A percentile compares a stretch with the other conserved stretches of the same genome.
phyloP scores from a whole-genome alignment of 2,113 vertebrate genomes.

The Microtus montanus region DNA sequence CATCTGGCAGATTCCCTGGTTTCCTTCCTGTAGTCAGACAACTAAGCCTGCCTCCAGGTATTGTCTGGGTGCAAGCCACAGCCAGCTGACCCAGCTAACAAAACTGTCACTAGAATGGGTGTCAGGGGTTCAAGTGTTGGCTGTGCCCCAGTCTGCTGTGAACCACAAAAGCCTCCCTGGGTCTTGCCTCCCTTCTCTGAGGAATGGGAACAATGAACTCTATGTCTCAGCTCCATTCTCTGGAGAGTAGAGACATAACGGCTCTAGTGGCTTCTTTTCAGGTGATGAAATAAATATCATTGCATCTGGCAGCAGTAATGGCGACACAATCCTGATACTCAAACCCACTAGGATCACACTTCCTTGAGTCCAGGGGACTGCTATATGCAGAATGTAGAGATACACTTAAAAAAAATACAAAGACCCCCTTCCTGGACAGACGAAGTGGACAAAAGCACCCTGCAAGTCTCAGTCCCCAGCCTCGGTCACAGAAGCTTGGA shows the following conservation, averaged over 20 bases:
- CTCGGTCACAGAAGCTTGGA: too few species aligned
- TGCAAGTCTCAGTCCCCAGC: fast-evolving
- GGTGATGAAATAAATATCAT: neutral
- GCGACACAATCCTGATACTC: fast-evolving
- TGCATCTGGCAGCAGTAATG: neutral
- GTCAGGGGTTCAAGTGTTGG: neutral
- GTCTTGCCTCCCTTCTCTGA: neutral
- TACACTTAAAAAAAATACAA: neutral
- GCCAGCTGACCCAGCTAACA: neutral
- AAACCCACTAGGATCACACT: neutral
- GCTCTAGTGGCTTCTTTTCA: neutral
- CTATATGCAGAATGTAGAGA: neutral
- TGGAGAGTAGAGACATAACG: neutral
- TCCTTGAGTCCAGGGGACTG: too few species aligned
- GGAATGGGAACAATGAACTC: neutral
- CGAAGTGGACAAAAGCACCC: neutral
- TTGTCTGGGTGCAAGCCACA: neutral
- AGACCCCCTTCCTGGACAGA: neutral
- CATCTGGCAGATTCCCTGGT: neutral
- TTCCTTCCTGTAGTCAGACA: neutral
- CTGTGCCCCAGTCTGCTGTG: neutral
- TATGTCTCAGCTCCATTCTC: neutral
- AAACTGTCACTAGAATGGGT: neutral
- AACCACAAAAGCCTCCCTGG: neutral
- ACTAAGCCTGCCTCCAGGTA: neutral